A percentile compares a stretch with the other conserved stretches of the same genome.
Conservation (phyloP, 1,140 invertebrate genomes). For the Oncopeltus fasciatus region DNA sequence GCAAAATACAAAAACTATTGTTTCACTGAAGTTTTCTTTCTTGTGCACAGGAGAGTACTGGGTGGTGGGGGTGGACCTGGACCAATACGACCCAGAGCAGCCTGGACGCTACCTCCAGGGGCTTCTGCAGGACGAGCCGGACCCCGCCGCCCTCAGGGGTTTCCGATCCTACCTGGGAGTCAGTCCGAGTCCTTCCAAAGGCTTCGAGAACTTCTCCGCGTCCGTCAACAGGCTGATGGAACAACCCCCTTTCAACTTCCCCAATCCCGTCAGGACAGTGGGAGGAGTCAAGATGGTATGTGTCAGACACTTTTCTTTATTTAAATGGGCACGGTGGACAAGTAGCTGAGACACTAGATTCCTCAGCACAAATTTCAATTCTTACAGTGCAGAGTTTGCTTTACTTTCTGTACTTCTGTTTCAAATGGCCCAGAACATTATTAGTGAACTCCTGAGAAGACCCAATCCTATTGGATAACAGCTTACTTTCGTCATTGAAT, state of each 20-base stretch:
- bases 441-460: no score
- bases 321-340: no score
- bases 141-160: slow-evolving; percentile 37
- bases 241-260: slow-evolving; percentile 69
- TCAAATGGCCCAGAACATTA: no score
- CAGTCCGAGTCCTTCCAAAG: slow-evolving; percentile 44
- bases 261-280: slow-evolving; percentile 53
- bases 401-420: no score
- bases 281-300: slow-evolving; percentile 57
- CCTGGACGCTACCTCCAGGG: slow-evolving; percentile 62
- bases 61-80: slow-evolving; percentile 77
- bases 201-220: slow-evolving; percentile 57
- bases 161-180: slow-evolving; percentile 63
- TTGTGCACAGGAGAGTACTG: slow-evolving; percentile 82
- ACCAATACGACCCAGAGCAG: slow-evolving; percentile 61
- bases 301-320: background rate
- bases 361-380: no score
- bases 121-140: slow-evolving; percentile 45
- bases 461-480: no score
- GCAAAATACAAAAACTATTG: no score
- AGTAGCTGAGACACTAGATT: no score
- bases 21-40: no score
- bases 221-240: slow-evolving; percentile 66
- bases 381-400: no score
- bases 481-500: no score